phyloP scores from a whole-genome alignment of 1,140 invertebrate species.

The Portunus trituberculatus region DNA sequence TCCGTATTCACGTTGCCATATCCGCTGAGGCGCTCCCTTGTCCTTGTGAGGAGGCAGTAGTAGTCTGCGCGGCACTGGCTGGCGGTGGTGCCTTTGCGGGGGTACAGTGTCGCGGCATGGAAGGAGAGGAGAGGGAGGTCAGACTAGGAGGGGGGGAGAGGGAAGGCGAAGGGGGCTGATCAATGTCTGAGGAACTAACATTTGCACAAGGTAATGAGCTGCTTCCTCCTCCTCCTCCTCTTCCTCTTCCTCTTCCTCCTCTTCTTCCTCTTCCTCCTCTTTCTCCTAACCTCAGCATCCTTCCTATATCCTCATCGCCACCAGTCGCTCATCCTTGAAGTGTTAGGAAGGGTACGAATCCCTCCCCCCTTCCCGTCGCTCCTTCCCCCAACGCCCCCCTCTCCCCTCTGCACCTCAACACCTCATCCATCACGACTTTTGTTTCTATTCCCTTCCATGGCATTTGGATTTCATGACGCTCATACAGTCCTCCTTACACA shows the following conservation, averaged over 20 bases:
- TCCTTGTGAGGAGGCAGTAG: too few species aligned
- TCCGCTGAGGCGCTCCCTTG: too few species aligned
- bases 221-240: background rate
- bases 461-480: background rate
- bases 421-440: too few species aligned
- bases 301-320: background rate
- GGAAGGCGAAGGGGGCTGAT: background rate
- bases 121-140: too few species aligned
- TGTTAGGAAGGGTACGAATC: too few species aligned
- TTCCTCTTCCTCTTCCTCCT: background rate
- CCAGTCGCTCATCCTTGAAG: background rate
- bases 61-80: too few species aligned
- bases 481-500: background rate
- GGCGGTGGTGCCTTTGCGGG: background rate
- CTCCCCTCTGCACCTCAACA: background rate
- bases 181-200: slow-evolving; percentile 22
- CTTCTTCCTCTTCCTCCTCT: slow-evolving; percentile 26
- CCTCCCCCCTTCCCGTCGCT: too few species aligned
- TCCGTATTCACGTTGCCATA: too few species aligned
- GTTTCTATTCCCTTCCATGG: too few species aligned
- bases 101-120: background rate
- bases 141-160: background rate
- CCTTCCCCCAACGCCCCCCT: too few species aligned
- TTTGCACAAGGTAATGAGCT: slow-evolving; percentile 22
- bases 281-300: background rate